phyloP scores from a whole-genome alignment of 2,113 vertebrate genomes.

The Hoplias malabaricus region DNA sequence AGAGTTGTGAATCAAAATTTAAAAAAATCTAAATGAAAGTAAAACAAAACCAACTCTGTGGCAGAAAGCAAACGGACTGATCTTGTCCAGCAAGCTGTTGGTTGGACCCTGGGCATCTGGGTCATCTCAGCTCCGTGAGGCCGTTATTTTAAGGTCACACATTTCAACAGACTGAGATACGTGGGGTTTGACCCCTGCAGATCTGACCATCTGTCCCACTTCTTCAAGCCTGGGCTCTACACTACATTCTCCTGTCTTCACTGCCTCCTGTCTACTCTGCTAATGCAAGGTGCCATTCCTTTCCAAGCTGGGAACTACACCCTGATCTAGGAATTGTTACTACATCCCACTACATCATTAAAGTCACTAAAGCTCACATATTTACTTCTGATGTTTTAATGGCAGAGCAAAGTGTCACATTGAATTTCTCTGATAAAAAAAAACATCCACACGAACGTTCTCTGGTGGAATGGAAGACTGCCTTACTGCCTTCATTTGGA shows the following conservation, averaged over 20 bases:
- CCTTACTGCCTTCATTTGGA: too few species aligned
- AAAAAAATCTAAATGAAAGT: not conserved
- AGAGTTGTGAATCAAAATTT: not conserved
- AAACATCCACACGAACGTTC: too few species aligned
- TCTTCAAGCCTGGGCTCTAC: slow-evolving; percentile 5
- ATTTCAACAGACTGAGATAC: slow-evolving; percentile 24
- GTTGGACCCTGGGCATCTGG: not conserved
- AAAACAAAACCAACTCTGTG: not conserved
- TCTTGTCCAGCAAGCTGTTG: not conserved
- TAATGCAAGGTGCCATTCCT: slow-evolving; percentile 10
- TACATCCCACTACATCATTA: too few species aligned
- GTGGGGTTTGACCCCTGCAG: slow-evolving; percentile 41
- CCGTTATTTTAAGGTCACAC: slow-evolving; percentile 39
- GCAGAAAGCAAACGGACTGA: not conserved
- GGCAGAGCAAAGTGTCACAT: too few species aligned
- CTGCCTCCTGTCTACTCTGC: slow-evolving; percentile 8
- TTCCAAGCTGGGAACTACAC: too few species aligned
- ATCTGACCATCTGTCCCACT: slow-evolving; percentile 41
- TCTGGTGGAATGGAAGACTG: too few species aligned
- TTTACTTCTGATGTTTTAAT: too few species aligned
- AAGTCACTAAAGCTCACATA: too few species aligned
- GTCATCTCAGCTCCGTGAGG: not conserved
- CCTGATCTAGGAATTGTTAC: too few species aligned
- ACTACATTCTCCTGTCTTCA: slow-evolving; percentile 4
- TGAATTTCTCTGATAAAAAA: too few species aligned